phyloP scores from a whole-genome alignment of 2,113 vertebrate genomes.

The Prunella himalayana region DNA sequence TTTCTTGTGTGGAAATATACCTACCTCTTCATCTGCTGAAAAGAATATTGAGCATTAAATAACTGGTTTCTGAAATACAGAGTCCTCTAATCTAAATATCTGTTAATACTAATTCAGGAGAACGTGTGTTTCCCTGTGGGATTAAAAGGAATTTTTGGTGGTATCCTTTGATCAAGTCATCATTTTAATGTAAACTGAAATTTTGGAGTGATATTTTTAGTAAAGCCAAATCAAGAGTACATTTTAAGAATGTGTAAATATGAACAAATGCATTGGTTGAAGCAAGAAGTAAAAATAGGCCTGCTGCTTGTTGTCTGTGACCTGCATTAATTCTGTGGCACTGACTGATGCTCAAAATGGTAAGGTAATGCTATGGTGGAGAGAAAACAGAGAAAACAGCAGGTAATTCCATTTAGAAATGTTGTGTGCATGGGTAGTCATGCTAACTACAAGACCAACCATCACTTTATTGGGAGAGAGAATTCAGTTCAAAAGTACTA shows the following conservation, averaged over 20 bases:
- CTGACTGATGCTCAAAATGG: background rate
- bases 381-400: background rate
- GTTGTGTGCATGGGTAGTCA: background rate
- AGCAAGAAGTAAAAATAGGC: constrained; percentile 11
- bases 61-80: constrained; percentile 71
- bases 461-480: background rate
- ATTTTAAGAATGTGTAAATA: constrained; percentile 44
- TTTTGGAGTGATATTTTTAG: constrained; percentile 25
- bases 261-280: background rate
- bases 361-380: background rate
- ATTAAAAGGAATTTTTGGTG: background rate
- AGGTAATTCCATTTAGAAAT: constrained; percentile 10
- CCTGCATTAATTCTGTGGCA: constrained; percentile 27
- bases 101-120: background rate
- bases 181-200: constrained; percentile 16
- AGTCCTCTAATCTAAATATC: constrained; percentile 66
- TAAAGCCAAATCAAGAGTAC: constrained; percentile 21
- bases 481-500: background rate
- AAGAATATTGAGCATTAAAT: constrained; percentile 74
- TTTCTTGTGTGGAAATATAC: constrained; percentile 72
- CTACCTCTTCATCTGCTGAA: constrained; percentile 79
- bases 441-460: background rate
- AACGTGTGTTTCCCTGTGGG: background rate
- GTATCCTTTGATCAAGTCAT: background rate
- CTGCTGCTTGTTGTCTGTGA: constrained; percentile 45